Evolutionary conservation across 2,888 invertebrate species (phyloP).

Genomic region (Harpalus rufipes): DNA sequence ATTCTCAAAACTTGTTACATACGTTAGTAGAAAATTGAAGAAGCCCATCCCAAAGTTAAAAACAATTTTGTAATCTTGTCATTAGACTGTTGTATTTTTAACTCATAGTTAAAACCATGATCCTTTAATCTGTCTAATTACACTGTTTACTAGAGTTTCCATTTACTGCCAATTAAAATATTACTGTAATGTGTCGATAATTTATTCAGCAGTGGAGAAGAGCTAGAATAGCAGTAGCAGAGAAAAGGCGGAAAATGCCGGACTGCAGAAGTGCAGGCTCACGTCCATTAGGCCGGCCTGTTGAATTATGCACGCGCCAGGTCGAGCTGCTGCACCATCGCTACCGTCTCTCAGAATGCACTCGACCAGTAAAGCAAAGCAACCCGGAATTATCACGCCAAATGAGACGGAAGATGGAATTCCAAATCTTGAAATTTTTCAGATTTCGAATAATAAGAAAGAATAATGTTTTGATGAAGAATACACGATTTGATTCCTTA

Average conservation of each 20-base stretch:
- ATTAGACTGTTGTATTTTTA: neutral
- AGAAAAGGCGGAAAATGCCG: slow-evolving; percentile 1
- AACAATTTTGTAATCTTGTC: neutral
- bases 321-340: neutral
- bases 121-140: slow-evolving; percentile 37
- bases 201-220: slow-evolving; percentile 23
- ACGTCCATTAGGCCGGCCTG: neutral
- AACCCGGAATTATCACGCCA: too few species aligned
- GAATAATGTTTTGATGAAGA: too few species aligned
- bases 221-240: too few species aligned
- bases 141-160: slow-evolving; percentile 29
- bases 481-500: too few species aligned
- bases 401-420: too few species aligned
- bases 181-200: slow-evolving; percentile 52
- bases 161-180: slow-evolving; percentile 51
- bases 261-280: slow-evolving; percentile 1
- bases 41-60: too few species aligned
- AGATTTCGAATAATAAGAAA: too few species aligned
- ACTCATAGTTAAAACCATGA: slow-evolving; percentile 24
- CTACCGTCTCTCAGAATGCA: too few species aligned
- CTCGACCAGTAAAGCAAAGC: too few species aligned
- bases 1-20: too few species aligned
- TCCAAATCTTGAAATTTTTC: too few species aligned
- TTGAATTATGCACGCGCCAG: slow-evolving; percentile 9
- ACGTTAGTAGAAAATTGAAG: too few species aligned